Percentiles rank a stretch among this genome's conserved stretches.
Evolutionary conservation across 2,797 vertebrate genomes (phyloP).

Genomic region (Myiothlypis chrysogaster): DNA sequence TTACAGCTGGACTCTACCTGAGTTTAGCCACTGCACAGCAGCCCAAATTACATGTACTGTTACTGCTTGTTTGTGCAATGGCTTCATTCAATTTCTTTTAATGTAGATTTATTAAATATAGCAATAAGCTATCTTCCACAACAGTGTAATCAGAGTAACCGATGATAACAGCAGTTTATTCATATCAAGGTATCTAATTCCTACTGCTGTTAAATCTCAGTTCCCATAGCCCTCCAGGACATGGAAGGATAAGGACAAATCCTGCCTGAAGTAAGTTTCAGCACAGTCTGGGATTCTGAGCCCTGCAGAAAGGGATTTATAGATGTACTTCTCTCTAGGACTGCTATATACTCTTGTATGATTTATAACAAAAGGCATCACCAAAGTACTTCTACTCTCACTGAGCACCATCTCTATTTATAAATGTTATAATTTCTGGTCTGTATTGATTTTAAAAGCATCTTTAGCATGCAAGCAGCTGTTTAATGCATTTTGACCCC

Average conservation of each 20-base stretch:
- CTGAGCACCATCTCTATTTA: background rate
- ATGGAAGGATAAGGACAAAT: background rate
- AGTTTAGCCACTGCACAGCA: background rate
- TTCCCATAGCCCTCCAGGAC: background rate
- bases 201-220: background rate
- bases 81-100: background rate
- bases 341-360: background rate
- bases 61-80: background rate
- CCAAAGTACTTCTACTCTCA: background rate
- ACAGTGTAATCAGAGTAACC: background rate
- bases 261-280: background rate
- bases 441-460: constrained; percentile 16
- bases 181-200: background rate
- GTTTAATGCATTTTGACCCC: constrained; percentile 25
- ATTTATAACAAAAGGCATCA: background rate
- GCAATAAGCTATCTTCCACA: background rate
- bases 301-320: background rate
- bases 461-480: background rate
- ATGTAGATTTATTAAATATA: background rate
- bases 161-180: background rate
- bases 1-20: background rate
- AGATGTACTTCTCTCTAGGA: background rate
- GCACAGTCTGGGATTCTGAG: background rate
- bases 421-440: background rate
- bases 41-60: background rate